A percentile compares a stretch with the other conserved stretches of the same genome.
phyloP scores from a whole-genome alignment of 2,113 vertebrate genomes.

The Melanerpes formicivorus region DNA sequence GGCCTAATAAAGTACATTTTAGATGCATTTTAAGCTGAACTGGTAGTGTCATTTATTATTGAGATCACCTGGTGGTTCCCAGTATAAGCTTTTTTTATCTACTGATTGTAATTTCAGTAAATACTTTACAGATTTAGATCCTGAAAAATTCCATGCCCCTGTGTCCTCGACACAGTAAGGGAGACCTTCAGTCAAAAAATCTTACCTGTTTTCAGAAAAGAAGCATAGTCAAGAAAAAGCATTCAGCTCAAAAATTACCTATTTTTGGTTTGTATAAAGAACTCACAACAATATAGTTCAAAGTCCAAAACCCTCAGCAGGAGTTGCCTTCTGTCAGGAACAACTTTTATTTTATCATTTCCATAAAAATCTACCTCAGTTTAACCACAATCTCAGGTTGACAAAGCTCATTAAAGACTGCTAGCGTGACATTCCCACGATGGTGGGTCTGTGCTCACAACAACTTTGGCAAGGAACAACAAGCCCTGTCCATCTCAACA shows the following conservation, averaged over 20 bases:
- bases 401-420: background rate
- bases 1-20: background rate
- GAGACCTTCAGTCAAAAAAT: background rate
- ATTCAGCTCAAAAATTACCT: background rate
- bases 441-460: background rate
- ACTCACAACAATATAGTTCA: background rate
- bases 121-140: background rate
- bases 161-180: background rate
- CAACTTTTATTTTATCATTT: background rate
- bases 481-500: background rate
- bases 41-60: background rate
- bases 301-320: background rate
- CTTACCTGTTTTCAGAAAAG: background rate
- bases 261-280: background rate
- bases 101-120: background rate
- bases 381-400: background rate
- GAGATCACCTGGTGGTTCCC: background rate
- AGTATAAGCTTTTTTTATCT: background rate
- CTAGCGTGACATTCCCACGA: fast-evolving
- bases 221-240: background rate
- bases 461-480: background rate
- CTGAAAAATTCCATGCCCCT: background rate
- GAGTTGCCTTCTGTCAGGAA: background rate
- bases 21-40: background rate
- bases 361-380: background rate